A percentile compares a stretch with the other conserved stretches of the same genome.
Conservation (phyloP, 2,888 invertebrate species). For the Ariolimax columbianus region DNA sequence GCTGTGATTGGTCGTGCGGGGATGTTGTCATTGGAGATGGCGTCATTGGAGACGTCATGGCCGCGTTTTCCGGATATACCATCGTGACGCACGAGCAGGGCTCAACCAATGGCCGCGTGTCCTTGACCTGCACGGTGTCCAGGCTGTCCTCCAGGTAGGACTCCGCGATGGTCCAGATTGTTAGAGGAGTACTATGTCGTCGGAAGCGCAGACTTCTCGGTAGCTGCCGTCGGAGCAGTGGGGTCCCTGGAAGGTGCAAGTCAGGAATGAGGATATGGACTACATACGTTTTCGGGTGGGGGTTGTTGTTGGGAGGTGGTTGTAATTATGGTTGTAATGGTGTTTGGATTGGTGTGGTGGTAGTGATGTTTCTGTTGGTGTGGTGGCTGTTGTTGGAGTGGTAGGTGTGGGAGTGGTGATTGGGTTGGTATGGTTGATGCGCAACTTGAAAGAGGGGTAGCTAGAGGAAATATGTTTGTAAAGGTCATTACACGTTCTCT, state of each 20-base stretch:
- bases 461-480: no score
- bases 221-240: conserved; percentile 39
- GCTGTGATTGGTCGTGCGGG: background rate
- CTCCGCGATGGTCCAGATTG: conserved; percentile 56
- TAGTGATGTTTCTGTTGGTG: no score
- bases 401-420: no score
- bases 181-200: conserved; percentile 53
- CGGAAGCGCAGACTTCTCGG: conserved; percentile 51
- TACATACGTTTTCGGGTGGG: no score
- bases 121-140: conserved; percentile 33
- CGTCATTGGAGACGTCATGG: conserved; percentile 33
- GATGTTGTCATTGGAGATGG: background rate
- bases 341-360: no score
- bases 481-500: no score
- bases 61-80: background rate
- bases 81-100: background rate
- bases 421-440: no score
- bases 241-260: conserved; percentile 22
- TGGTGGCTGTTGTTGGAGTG: no score
- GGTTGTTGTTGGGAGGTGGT: no score
- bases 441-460: no score
- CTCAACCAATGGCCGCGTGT: conserved; percentile 32
- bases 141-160: conserved; percentile 45
- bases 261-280: background rate
- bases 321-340: no score